Conservation (phyloP, 2,113 vertebrate genomes). For the Hiodon alosoides region DNA sequence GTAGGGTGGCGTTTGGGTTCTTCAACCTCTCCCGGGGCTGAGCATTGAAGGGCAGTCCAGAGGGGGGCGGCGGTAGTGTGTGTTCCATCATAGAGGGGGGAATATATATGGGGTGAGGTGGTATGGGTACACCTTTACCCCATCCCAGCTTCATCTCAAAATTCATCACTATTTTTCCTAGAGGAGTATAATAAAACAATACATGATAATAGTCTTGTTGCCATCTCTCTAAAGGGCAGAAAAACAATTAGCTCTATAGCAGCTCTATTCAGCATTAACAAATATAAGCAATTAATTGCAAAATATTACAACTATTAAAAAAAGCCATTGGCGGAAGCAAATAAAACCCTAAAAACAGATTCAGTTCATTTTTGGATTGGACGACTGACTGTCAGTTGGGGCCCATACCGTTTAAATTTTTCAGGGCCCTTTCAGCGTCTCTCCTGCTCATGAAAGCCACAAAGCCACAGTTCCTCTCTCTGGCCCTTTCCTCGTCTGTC, state of each 20-base stretch:
- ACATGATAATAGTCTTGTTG: too few relatives aligned
- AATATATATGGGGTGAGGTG: slow-evolving; percentile 98
- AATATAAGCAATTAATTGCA: background rate
- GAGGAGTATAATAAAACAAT: slow-evolving; percentile 3
- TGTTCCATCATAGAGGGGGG: slow-evolving; percentile 99
- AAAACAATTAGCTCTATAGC: background rate
- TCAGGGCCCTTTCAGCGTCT: slow-evolving; percentile 95
- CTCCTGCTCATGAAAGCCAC: slow-evolving; percentile 98
- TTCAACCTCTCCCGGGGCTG: slow-evolving; percentile 95
- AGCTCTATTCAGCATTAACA: background rate
- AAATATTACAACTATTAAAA: background rate
- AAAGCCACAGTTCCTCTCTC: slow-evolving; percentile 98
- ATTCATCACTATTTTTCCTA: slow-evolving; percentile 98
- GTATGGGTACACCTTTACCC: slow-evolving; percentile 98
- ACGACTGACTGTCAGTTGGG: background rate
- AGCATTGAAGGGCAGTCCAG: slow-evolving; percentile 96
- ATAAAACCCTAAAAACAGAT: background rate
- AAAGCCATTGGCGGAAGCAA: background rate
- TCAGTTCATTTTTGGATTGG: background rate
- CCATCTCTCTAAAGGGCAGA: background rate
- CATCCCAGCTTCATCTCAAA: slow-evolving; percentile 99
- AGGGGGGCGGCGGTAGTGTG: slow-evolving; percentile 92
- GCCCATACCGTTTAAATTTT: slow-evolving; percentile 87
- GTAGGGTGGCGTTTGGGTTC: slow-evolving; percentile 88
- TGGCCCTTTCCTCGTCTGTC: slow-evolving; percentile 95